phyloP scores from a whole-genome alignment of 1,140 invertebrate species.

The Trypoxylus dichotomus region DNA sequence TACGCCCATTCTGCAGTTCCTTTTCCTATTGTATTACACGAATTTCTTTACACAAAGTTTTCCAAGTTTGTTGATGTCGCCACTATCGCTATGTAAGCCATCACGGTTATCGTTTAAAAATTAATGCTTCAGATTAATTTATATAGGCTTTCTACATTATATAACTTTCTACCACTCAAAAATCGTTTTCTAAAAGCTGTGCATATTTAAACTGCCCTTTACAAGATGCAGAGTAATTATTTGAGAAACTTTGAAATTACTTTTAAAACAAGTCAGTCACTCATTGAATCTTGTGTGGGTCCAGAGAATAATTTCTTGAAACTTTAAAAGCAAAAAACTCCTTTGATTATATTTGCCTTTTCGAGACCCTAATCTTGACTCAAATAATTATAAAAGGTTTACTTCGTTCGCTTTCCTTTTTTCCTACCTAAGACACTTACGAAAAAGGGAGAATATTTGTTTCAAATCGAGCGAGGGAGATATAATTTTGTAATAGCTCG shows the following conservation, averaged over 20 bases:
- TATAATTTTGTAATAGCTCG: not conserved
- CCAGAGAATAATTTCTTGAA: not conserved
- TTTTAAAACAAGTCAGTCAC: not conserved
- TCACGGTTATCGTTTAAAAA: too few relatives aligned
- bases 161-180: too few relatives aligned
- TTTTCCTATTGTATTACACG: too few relatives aligned
- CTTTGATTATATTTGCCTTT: conserved; percentile 1
- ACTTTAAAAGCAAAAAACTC: not conserved
- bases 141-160: too few relatives aligned
- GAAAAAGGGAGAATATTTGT: not conserved
- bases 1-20: too few relatives aligned
- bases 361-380: not conserved
- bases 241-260: conserved; percentile 2
- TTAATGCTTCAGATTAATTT: too few relatives aligned
- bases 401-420: not conserved
- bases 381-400: not conserved
- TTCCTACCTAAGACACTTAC: not conserved
- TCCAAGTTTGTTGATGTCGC: too few relatives aligned
- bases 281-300: not conserved
- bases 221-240: not conserved
- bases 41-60: too few relatives aligned
- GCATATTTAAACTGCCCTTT: not conserved
- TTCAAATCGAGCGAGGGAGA: not conserved
- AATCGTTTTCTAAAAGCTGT: not conserved
- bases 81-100: too few relatives aligned